phyloP scores from a whole-genome alignment of 2,113 vertebrate species.

The Cheirogaleus medius region DNA sequence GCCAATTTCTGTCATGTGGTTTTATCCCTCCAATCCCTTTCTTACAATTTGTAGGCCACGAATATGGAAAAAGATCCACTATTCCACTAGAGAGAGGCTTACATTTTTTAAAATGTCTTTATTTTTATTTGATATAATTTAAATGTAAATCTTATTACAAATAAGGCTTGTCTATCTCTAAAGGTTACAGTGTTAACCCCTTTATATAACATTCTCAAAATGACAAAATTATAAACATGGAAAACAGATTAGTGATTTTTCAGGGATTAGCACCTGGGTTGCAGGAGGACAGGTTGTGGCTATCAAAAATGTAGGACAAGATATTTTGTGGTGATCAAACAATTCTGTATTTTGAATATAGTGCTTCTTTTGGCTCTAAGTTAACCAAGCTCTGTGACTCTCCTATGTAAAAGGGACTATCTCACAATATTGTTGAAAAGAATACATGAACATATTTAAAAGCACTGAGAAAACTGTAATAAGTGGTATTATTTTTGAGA shows the following conservation, averaged over 20 bases:
- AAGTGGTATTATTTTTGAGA: neutral
- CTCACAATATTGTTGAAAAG: neutral
- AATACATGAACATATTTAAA: neutral
- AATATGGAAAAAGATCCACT: neutral
- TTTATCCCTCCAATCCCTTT: neutral
- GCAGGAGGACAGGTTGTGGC: neutral
- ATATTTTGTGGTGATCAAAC: neutral
- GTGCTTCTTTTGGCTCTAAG: neutral
- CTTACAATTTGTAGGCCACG: neutral
- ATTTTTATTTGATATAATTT: neutral
- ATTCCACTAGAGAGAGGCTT: neutral
- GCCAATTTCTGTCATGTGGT: neutral
- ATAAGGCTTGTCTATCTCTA: neutral
- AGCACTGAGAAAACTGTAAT: neutral
- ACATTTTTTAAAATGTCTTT: neutral
- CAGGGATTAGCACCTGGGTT: neutral
- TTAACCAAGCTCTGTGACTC: neutral
- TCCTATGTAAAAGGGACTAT: neutral
- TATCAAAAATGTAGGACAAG: neutral
- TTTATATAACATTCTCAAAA: neutral
- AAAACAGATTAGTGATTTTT: neutral
- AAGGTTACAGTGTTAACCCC: neutral
- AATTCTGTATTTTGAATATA: neutral
- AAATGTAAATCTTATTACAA: neutral
- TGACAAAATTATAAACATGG: neutral